A percentile compares a stretch with the other conserved stretches of the same genome.
These are phyloP conservation scores for Trachelus troglodyta DNA, from an alignment of 2,888 invertebrate species.

Conservation along the genomic window DNA sequence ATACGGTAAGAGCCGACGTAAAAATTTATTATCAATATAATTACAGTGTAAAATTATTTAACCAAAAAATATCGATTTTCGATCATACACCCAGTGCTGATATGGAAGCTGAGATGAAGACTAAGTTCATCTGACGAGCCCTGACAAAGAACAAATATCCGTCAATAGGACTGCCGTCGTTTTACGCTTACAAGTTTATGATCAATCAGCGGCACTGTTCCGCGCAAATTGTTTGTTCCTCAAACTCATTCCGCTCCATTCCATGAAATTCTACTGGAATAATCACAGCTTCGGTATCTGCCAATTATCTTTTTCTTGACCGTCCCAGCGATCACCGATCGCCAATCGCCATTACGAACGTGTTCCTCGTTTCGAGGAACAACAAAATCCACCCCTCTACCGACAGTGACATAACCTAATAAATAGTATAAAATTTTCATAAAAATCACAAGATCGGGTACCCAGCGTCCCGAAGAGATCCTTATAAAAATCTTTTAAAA, in stretches of 20 bases:
- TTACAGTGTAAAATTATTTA: background rate
- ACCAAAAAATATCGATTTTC: background rate
- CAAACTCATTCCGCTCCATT: conserved; percentile 64
- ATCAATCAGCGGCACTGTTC: conserved; percentile 52
- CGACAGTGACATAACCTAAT: too few relatives aligned
- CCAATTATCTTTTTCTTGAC: conserved; percentile 55
- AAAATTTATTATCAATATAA: background rate
- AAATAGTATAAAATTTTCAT: background rate
- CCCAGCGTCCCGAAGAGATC: conserved; percentile 38
- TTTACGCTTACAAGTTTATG: conserved; percentile 45
- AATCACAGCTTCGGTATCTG: conserved; percentile 61
- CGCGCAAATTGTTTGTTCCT: conserved; percentile 63
- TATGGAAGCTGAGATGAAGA: background rate
- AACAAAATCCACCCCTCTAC: background rate
- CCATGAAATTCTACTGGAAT: conserved; percentile 64
- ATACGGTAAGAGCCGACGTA: background rate
- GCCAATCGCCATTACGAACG: conserved; percentile 13
- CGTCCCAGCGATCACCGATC: background rate
- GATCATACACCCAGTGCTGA: too few relatives aligned
- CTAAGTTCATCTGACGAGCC: background rate
- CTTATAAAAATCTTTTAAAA: conserved; percentile 11
- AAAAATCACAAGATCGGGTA: background rate
- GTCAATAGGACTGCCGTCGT: background rate
- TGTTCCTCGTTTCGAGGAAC: conserved; percentile 35
- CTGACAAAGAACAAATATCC: background rate